These are phyloP conservation scores for Pseudachorutes palmiensis DNA, from an alignment of 1,140 invertebrate genomes.

Conservation along the genomic window DNA sequence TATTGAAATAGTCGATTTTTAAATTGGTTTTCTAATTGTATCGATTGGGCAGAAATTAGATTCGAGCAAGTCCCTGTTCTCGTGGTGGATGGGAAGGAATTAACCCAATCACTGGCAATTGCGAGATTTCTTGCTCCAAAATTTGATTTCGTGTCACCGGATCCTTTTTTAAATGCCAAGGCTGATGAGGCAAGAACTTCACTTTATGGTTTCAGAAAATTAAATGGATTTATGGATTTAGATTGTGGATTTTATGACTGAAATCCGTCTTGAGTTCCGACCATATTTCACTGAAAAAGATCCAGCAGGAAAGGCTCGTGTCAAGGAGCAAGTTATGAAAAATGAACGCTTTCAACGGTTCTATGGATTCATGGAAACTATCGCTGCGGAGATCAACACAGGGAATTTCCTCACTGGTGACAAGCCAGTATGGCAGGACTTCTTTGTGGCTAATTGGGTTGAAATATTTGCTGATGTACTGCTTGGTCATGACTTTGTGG, in stretches of 20 bases:
- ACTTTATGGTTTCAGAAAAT: too few relatives aligned
- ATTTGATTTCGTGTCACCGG: not conserved
- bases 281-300: not conserved
- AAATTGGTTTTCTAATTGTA: not conserved
- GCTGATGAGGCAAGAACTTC: not conserved
- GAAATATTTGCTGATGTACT: not conserved
- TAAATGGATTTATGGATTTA: not conserved
- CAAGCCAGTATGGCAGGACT: not conserved
- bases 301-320: not conserved
- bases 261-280: not conserved
- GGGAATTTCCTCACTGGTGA: not conserved
- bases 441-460: not conserved
- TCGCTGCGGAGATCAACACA: not conserved
- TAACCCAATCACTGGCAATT: constrained; percentile 22
- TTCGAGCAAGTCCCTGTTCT: constrained; percentile 16
- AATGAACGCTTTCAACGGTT: not conserved
- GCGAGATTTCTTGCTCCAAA: constrained; percentile 18
- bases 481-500: not conserved
- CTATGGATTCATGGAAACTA: constrained; percentile 1
- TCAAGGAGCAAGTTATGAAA: not conserved
- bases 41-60: constrained; percentile 1
- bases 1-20: not conserved
- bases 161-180: not conserved
- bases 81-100: constrained; percentile 18
- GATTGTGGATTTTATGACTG: not conserved